These are phyloP conservation scores for Amiota minor DNA, from an alignment of 2,888 invertebrate species.

Conservation along the genomic window DNA sequence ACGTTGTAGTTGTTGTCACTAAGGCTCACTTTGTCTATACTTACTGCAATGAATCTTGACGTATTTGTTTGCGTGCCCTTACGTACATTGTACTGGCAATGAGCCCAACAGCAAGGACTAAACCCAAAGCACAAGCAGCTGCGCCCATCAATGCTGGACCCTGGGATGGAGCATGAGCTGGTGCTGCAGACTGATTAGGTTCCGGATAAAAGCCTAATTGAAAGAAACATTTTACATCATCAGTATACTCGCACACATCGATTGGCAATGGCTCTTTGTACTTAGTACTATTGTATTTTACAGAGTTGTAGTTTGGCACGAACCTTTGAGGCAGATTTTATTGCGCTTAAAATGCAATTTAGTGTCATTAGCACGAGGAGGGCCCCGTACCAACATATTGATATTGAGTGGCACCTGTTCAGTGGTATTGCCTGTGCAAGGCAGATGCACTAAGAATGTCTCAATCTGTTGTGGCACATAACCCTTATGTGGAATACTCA, in stretches of 20 bases:
- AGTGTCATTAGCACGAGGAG: constrained; percentile 82
- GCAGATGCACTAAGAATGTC: constrained; percentile 84
- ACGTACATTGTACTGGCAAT: constrained; percentile 74
- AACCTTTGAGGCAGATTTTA: constrained; percentile 90
- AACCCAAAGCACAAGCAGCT: constrained; percentile 84
- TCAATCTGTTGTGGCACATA: constrained; percentile 85
- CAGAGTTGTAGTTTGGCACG: too few species aligned
- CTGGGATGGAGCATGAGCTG: constrained; percentile 80
- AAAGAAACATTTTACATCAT: constrained; percentile 21
- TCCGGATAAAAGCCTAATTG: constrained; percentile 75
- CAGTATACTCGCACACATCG: background rate
- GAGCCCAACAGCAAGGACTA: constrained; percentile 70
- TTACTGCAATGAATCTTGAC: constrained; percentile 73
- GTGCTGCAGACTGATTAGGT: constrained; percentile 81
- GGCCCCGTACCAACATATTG: constrained; percentile 85
- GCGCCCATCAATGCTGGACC: constrained; percentile 85
- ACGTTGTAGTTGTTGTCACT: background rate
- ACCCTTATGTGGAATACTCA: constrained; percentile 88
- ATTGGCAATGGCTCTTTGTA: background rate
- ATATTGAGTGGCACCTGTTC: constrained; percentile 88
- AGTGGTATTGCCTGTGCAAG: constrained; percentile 86
- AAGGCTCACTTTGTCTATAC: constrained; percentile 43
- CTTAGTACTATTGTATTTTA: constrained; percentile 42
- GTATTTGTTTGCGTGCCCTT: constrained; percentile 72
- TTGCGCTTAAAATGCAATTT: constrained; percentile 85